Base-by-base conservation (phyloP, 2,888 invertebrate genomes). In the Phrixothrix hirtus region DNA sequence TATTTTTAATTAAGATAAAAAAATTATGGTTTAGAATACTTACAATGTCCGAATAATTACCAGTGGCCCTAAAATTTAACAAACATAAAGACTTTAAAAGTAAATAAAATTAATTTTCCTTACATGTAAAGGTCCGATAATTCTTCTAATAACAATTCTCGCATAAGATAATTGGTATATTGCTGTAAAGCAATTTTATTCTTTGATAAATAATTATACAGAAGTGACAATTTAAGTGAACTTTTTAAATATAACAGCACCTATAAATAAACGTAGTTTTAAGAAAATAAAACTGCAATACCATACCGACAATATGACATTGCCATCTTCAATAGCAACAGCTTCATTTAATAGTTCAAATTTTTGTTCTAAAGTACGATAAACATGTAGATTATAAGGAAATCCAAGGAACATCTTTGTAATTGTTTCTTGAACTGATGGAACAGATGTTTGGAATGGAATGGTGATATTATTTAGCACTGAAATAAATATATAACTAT, bases 111-210 rank as follows among this genome's bases (percentile, higher is more conserved):
- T 46, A 41, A 57, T 26, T 46, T 67, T 14, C 75, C 83, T 79
- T 77, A 89, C 88, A 86, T 85, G n/a, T 90, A 77, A 44, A 89
- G 74, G 72, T 89, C 87, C 1, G 84, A 82, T 1, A 89, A 79
- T 68, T 89, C 88, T 7, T 80, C 79, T 17, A 85, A 79, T 57
- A 85, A 83, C 55, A 86, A 81, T 60, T 84, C 84, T 4, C 78
- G 82, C 6, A 83, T 82, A n/a, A 92, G 74, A 70, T 88, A 89
- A 62, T 86, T 83, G 6, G 87, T 79, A 68, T 91, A 92, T 62
- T 89, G 87, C 57, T 84, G 81, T 6, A 89, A 77, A 0, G 91
- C 92, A 2, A 83, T 75, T 1, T 86, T 85, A 48, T 87, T 78
- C n/a, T 83, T 81, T 0, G 85, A 77, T 1, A 94, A 71, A 34